Percentiles rank a stretch among this genome's conserved stretches.
Evolutionary conservation across 1,140 invertebrate species (phyloP).

Genomic region (Brachionus paranguensis): DNA sequence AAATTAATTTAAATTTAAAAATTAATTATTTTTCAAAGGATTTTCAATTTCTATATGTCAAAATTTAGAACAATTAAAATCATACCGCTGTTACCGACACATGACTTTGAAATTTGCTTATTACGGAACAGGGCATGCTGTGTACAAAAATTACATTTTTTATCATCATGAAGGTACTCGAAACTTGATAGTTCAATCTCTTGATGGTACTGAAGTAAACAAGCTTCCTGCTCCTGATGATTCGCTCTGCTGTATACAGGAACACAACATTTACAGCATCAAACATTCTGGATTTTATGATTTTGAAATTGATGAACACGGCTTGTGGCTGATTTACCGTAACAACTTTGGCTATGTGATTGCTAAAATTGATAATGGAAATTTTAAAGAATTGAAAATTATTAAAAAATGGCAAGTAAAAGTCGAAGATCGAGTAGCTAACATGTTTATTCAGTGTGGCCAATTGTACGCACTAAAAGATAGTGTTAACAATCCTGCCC

Average conservation of each 20-base stretch:
- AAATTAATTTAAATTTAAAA: background rate
- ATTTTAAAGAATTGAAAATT: slow-evolving; percentile 7
- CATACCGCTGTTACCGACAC: slow-evolving; percentile 2
- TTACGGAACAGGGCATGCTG: background rate
- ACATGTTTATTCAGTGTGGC: slow-evolving; percentile 34
- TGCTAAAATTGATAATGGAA: background rate
- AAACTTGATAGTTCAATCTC: background rate
- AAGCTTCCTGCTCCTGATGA: background rate
- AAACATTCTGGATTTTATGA: slow-evolving; percentile 64
- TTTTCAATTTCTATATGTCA: slow-evolving; percentile 15
- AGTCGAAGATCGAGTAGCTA: background rate
- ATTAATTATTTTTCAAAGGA: background rate
- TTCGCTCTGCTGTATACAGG: background rate
- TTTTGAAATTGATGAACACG: slow-evolving; percentile 84
- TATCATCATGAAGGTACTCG: slow-evolving; percentile 6
- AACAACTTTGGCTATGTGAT: background rate
- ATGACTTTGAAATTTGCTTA: background rate
- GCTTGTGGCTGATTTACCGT: slow-evolving; percentile 61
- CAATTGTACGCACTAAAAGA: slow-evolving; percentile 13
- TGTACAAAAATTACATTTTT: slow-evolving; percentile 22
- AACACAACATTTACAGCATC: background rate
- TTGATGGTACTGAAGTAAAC: background rate
- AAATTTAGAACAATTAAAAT: slow-evolving; percentile 21
- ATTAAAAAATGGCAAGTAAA: background rate
- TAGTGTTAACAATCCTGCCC: background rate